phyloP scores from a whole-genome alignment of 2,888 invertebrate species.

The Neria commutata region DNA sequence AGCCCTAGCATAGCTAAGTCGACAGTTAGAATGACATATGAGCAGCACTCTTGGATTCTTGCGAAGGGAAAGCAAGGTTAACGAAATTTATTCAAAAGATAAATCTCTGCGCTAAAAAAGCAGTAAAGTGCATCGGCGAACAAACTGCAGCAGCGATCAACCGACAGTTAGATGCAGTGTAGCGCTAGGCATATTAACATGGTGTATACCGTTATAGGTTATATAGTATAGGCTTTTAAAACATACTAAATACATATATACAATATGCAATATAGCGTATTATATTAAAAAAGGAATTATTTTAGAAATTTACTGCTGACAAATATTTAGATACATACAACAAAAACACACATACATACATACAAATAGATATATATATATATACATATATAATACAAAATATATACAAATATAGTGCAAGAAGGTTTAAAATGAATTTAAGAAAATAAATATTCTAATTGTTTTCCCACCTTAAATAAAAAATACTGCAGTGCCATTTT shows the following conservation, averaged over 20 bases:
- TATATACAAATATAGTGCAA: slow-evolving; percentile 12
- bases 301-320: slow-evolving; percentile 11
- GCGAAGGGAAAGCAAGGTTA: no score
- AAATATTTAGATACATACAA: slow-evolving; percentile 13
- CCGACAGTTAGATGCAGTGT: no score
- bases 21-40: no score
- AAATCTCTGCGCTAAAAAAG: slow-evolving; percentile 24
- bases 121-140: slow-evolving; percentile 47
- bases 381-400: slow-evolving; percentile 30
- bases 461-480: slow-evolving; percentile 59
- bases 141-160: no score
- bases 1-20: no score
- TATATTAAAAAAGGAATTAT: slow-evolving; percentile 2
- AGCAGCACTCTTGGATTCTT: no score
- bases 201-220: slow-evolving; percentile 37
- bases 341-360: slow-evolving; percentile 20
- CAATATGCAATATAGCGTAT: not conserved
- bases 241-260: not conserved
- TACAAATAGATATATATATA: slow-evolving; percentile 13
- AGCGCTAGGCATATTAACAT: no score
- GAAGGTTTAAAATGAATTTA: slow-evolving; percentile 20
- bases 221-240: slow-evolving; percentile 33
- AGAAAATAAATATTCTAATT: slow-evolving; percentile 49
- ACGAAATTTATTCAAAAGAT: no score
- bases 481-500: slow-evolving; percentile 60